Base-by-base conservation (phyloP, 2,888 invertebrate genomes). In the Meiosimyza platycephala region DNA sequence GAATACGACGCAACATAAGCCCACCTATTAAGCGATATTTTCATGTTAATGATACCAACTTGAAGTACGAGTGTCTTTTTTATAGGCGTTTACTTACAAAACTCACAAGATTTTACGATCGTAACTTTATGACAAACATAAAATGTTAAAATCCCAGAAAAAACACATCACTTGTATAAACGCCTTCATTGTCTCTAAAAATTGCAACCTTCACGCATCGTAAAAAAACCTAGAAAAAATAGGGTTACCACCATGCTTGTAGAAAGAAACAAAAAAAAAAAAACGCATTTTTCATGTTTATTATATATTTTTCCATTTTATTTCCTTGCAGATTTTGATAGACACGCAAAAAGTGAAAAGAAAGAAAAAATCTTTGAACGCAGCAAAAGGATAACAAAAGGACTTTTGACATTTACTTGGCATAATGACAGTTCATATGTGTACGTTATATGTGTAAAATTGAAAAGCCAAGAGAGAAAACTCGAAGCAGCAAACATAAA, bases 71-170 rank as follows among this genome's bases (percentile, higher is more conserved):
- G 40, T 40, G 6, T 40, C 9, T 40, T 40, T 40, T 40, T 40
- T 40, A 40, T 40, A 2, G 40, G 40, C 40, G 40, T 9, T 40
- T 40, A 40, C 9, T 1, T 2, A 40, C 40, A 40, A 40, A 40
- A 9, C 9, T 40, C 40, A 40, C 5, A 9, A 9, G 40, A 40
- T 70, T 70, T 70, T 70, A 70, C 70, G 70, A 70, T 54, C 62
- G 62, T 62, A 62, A 33, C 55, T 68, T 68, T 40, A 40, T 9
- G 40, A 40, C 40, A 40, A 40, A 40, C 40, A 40, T 40, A 40
- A 40, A 40, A 40, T 40, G 40, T 9, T 40, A 9, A 40, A 40
- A 40, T 9, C 40, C 9, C 9, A 7, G 40, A 9, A 40, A 40
- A 40, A 40, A 40, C 40, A 40, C 40, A 40, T 9, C 6, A 6